Percentiles rank a stretch among this genome's conserved stretches.
Evolutionary conservation across 1,140 invertebrate species (phyloP).

Genomic region (Heliconius hewitsoni): DNA sequence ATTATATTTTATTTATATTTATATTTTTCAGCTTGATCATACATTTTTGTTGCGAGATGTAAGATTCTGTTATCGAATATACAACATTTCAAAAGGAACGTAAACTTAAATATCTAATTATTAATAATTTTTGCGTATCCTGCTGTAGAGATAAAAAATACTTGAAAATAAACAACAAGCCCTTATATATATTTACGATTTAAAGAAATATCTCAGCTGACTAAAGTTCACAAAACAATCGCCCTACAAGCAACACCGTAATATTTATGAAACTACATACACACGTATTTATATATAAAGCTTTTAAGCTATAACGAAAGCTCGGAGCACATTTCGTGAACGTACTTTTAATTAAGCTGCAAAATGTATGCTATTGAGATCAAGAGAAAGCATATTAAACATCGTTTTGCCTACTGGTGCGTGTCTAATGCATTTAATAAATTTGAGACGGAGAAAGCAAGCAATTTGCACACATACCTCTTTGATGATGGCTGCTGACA

Average conservation of each 20-base stretch:
- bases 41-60: too few relatives aligned
- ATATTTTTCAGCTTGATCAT: too few relatives aligned
- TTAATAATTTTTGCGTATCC: too few relatives aligned
- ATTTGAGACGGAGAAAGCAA: conserved; percentile 36
- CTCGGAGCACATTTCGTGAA: neutral
- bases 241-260: neutral
- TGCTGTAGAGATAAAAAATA: too few relatives aligned
- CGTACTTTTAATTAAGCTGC: conserved; percentile 36
- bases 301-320: conserved; percentile 6
- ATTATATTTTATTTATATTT: too few relatives aligned
- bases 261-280: neutral
- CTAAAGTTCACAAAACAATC: neutral
- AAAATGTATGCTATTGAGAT: conserved; percentile 37
- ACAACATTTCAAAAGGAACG: too few relatives aligned
- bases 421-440: conserved; percentile 29
- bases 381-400: conserved; percentile 39
- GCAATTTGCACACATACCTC: conserved; percentile 34
- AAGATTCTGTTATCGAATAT: too few relatives aligned
- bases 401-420: conserved; percentile 30
- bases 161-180: too few relatives aligned
- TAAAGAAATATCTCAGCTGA: neutral
- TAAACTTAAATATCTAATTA: too few relatives aligned
- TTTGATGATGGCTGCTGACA: conserved; percentile 28
- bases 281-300: neutral
- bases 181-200: too few relatives aligned